Percentiles rank a stretch among this genome's conserved stretches.
Evolutionary conservation across 1,140 invertebrate species (phyloP).

Genomic region (Archegozetes longisetosus): DNA sequence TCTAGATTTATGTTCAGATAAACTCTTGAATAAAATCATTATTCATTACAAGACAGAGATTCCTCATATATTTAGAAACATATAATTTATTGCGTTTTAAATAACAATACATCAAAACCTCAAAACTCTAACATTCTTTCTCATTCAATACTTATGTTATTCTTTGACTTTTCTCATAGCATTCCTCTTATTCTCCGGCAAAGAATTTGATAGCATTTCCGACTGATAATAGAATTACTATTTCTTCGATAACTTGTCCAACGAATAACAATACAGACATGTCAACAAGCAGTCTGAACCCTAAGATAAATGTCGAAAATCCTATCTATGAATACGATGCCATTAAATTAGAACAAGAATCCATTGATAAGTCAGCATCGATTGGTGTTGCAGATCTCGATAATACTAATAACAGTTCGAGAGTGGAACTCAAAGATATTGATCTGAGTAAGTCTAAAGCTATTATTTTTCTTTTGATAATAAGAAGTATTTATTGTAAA

Average conservation of each 20-base stretch:
- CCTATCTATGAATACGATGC: slow-evolving; percentile 11
- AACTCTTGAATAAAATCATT: no score
- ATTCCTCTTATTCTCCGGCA: neutral
- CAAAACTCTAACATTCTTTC: no score
- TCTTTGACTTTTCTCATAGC: neutral
- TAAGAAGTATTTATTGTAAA: no score
- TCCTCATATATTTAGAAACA: no score
- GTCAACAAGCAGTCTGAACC: no score
- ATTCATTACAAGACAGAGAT: no score
- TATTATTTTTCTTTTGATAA: no score
- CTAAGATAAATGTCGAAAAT: no score
- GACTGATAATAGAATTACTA: neutral
- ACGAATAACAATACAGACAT: neutral
- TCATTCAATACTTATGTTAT: neutral
- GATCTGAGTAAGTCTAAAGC: slow-evolving; percentile 10
- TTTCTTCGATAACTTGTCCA: neutral
- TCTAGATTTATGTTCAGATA: no score
- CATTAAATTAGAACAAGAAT: slow-evolving; percentile 2
- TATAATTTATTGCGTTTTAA: no score
- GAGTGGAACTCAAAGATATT: slow-evolving; percentile 1
- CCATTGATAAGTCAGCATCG: slow-evolving; percentile 1
- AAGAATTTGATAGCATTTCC: neutral
- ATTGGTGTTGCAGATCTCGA: neutral
- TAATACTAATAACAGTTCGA: neutral
- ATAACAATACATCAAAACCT: no score